Percentiles rank a stretch among this genome's conserved stretches.
These are phyloP conservation scores for Troides aeacus DNA, from an alignment of 2,888 invertebrate genomes.

Conservation along the genomic window DNA sequence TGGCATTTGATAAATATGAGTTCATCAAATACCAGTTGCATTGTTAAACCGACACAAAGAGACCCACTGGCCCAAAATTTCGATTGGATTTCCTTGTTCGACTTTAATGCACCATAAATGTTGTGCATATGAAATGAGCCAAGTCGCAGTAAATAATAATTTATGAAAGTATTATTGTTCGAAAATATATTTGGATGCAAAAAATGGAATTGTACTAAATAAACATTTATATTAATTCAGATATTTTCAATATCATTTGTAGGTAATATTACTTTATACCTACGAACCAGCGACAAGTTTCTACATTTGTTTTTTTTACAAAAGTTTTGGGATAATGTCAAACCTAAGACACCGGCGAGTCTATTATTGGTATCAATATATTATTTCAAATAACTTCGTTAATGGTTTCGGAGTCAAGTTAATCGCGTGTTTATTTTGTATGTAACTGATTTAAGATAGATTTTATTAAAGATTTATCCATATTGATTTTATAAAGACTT, in stretches of 20 bases:
- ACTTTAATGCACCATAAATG: conserved; percentile 44
- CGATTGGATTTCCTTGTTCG: conserved; percentile 29
- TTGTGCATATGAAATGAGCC: conserved; percentile 57
- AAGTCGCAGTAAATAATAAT: conserved; percentile 36
- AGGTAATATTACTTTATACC: not conserved
- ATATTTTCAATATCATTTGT: not conserved
- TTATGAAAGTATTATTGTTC: conserved; percentile 44
- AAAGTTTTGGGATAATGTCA: conserved; percentile 23
- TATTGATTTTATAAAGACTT: too few species aligned
- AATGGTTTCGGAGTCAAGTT: conserved; percentile 15
- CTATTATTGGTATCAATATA: conserved; percentile 18
- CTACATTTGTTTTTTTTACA: not conserved
- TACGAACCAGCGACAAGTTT: not conserved
- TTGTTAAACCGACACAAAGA: conserved; percentile 29
- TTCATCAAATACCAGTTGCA: conserved; percentile 18
- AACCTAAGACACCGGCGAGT: conserved; percentile 17
- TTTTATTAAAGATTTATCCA: too few species aligned
- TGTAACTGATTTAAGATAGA: not conserved
- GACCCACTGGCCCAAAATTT: conserved; percentile 45
- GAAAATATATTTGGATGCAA: conserved; percentile 6
- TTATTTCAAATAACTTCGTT: conserved; percentile 8
- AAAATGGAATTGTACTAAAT: conserved; percentile 8
- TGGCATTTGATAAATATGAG: conserved; percentile 17
- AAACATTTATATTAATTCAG: not conserved
- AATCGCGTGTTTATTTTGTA: conserved; percentile 5